Percentiles rank a stretch among this genome's conserved stretches.
Conservation (phyloP, 2,113 vertebrate genomes). For the Drymodes brunneopygia region DNA sequence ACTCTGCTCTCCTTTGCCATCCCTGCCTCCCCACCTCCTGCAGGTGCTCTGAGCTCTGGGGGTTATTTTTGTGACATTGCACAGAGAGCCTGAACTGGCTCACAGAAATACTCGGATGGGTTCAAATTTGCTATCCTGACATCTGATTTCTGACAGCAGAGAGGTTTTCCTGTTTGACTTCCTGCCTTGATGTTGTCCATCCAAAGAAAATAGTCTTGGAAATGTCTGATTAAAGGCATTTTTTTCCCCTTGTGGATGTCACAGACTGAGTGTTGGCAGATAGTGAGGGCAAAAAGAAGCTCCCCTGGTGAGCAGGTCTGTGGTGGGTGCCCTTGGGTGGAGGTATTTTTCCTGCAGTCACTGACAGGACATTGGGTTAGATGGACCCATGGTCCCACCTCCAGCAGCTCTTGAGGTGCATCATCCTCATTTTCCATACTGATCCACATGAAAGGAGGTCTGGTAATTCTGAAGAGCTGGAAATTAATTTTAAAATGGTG, state of each 20-base stretch:
- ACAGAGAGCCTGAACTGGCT: not conserved
- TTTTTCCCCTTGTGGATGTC: not conserved
- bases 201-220: not conserved
- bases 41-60: not conserved
- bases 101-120: not conserved
- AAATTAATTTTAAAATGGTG: not conserved
- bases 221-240: not conserved
- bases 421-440: not conserved
- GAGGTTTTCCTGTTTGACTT: not conserved
- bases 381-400: not conserved
- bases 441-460: not conserved
- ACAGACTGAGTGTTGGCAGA: not conserved
- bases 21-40: not conserved
- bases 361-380: not conserved
- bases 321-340: not conserved
- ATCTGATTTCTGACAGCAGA: not conserved
- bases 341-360: not conserved
- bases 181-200: not conserved
- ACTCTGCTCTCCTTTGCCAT: not conserved
- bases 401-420: not conserved
- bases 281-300: not conserved
- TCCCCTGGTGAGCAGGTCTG: not conserved
- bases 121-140: not conserved
- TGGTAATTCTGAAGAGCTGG: not conserved
- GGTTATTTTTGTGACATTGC: not conserved